A percentile compares a stretch with the other conserved stretches of the same genome.
phyloP scores from a whole-genome alignment of 2,888 invertebrate species.

The Tinea trinotella region DNA sequence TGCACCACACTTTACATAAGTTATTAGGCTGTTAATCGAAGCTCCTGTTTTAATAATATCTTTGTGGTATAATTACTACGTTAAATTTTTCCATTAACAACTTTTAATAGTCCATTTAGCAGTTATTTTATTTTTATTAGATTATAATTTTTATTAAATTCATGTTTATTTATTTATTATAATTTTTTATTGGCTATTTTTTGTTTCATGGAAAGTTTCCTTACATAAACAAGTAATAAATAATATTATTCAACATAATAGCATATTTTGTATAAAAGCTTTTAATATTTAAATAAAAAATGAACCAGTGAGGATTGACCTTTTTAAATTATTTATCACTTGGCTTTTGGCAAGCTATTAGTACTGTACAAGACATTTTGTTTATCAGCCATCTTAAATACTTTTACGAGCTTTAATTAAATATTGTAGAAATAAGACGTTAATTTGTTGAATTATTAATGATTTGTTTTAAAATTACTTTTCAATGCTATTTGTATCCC shows the following conservation, averaged over 20 bases:
- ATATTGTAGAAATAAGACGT: constrained; percentile 4
- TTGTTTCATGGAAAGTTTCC: too few species aligned
- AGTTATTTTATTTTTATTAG: too few species aligned
- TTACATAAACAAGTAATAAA: too few species aligned
- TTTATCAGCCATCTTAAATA: neutral
- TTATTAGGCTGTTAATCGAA: constrained; percentile 68
- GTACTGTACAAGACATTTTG: constrained; percentile 34
- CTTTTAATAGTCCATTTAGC: too few species aligned
- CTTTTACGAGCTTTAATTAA: constrained; percentile 17
- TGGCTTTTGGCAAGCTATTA: constrained; percentile 41
- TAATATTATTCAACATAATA: too few species aligned
- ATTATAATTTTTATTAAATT: too few species aligned
- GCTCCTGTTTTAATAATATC: constrained; percentile 28
- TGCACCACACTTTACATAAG: constrained; percentile 70
- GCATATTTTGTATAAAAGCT: constrained; percentile 18
- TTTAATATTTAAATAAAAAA: constrained; percentile 37
- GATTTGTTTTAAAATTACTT: neutral
- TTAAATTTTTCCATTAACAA: neutral
- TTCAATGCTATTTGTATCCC: too few species aligned
- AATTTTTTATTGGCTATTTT: too few species aligned
- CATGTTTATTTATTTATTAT: too few species aligned
- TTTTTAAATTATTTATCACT: constrained; percentile 45
- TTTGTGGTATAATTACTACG: neutral
- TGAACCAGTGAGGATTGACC: constrained; percentile 31
- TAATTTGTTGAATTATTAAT: constrained; percentile 10